These are phyloP conservation scores for Anguilla pacifica DNA, from an alignment of 2,797 vertebrate genomes.

Conservation along the genomic window DNA sequence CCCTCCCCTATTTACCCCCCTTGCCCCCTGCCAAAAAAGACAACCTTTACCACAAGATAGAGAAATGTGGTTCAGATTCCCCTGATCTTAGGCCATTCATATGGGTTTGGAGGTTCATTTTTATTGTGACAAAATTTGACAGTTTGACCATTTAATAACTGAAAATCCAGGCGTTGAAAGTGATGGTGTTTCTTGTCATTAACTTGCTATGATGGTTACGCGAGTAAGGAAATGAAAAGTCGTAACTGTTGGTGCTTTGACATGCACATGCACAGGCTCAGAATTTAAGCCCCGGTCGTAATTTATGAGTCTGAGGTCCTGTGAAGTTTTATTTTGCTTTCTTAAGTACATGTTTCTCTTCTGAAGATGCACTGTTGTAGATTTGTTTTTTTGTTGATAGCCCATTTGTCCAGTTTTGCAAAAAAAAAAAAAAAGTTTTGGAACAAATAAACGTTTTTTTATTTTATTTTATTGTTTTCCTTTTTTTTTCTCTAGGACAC, in stretches of 20 bases:
- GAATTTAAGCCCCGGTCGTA: neutral
- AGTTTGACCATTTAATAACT: neutral
- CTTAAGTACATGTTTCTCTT: slow-evolving; percentile 48
- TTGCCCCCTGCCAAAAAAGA: neutral
- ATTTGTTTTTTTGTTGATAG: slow-evolving; percentile 75
- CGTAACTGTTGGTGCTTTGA: neutral
- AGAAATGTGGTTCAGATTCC: neutral
- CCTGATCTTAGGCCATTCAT: neutral
- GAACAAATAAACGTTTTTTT: slow-evolving; percentile 72
- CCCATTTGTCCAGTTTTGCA: slow-evolving; percentile 70
- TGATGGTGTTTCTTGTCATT: neutral
- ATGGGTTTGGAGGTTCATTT: neutral
- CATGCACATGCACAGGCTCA: neutral
- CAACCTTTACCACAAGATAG: neutral
- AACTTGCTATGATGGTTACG: neutral
- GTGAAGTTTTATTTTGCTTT: slow-evolving; percentile 48
- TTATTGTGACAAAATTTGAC: slow-evolving; percentile 8
- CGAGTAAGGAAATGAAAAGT: neutral
- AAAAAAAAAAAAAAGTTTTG: slow-evolving; percentile 64
- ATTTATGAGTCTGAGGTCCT: slow-evolving; percentile 10
- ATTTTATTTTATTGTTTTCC: slow-evolving; percentile 76
- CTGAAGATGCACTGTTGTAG: slow-evolving; percentile 69
- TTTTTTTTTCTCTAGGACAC: slow-evolving; percentile 86
- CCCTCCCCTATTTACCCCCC: neutral
- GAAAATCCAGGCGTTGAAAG: neutral